Evolutionary conservation across 23 tunicate genomes (phyloP).

Genomic region (Aplidium turbinatum): DNA sequence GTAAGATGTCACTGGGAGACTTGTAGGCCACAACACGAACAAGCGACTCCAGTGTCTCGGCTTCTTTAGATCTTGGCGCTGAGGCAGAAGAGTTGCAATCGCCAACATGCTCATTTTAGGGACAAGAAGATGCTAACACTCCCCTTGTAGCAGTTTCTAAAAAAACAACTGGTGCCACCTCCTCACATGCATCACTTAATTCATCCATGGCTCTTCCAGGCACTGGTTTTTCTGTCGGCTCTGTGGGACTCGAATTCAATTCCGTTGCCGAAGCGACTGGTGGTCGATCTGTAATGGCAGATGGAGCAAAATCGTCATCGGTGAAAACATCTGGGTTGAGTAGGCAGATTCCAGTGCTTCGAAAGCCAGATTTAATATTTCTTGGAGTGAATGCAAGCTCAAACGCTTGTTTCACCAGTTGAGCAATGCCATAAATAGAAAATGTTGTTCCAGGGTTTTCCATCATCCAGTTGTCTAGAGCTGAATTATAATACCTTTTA

Average conservation of each 20-base stretch:
- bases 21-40: no score
- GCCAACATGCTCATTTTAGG: constrained; percentile 1
- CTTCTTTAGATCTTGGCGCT: no score
- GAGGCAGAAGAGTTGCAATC: no score
- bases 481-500: constrained; percentile 14
- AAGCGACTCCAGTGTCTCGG: no score
- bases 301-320: constrained; percentile 17
- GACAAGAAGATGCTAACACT: constrained; percentile 4
- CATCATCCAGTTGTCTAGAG: constrained; percentile 42
- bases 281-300: constrained; percentile 26
- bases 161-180: not conserved
- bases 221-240: constrained; percentile 3
- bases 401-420: not conserved
- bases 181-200: constrained; percentile 14
- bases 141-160: not conserved
- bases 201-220: constrained; percentile 11
- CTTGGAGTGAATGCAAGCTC: not conserved
- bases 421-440: constrained; percentile 12
- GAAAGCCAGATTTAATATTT: constrained; percentile 8
- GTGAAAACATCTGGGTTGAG: constrained; percentile 22
- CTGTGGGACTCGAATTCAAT: constrained; percentile 10
- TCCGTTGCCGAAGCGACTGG: not conserved
- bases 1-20: no score
- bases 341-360: constrained; percentile 23
- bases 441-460: constrained; percentile 21